Evolutionary conservation across 1,140 invertebrate genomes (phyloP).

Genomic region (Drosophila tsacasi): DNA sequence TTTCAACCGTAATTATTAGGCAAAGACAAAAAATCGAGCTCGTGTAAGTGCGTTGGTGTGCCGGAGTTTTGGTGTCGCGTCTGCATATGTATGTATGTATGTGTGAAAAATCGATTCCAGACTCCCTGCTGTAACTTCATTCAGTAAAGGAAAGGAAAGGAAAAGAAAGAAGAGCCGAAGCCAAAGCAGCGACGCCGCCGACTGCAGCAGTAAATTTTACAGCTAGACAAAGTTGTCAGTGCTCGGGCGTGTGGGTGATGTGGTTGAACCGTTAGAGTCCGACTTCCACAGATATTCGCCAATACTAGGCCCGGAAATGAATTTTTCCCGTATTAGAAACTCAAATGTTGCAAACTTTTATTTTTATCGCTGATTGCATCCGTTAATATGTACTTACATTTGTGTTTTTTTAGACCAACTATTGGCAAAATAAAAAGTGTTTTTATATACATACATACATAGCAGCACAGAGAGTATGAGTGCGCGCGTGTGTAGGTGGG

Average conservation of each 20-base stretch:
- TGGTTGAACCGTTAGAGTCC: slow-evolving; percentile 22
- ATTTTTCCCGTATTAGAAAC: slow-evolving; percentile 70
- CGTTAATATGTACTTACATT: slow-evolving; percentile 15
- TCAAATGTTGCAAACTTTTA: slow-evolving; percentile 63
- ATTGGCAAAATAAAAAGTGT: slow-evolving; percentile 49
- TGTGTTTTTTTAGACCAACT: slow-evolving; percentile 53
- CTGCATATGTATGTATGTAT: slow-evolving; percentile 48
- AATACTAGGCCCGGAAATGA: slow-evolving; percentile 66
- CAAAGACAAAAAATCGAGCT: slow-evolving; percentile 38
- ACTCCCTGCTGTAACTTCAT: slow-evolving; percentile 78
- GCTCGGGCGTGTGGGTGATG: slow-evolving; percentile 24
- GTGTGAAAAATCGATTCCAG: slow-evolving; percentile 79
- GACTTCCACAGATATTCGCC: slow-evolving; percentile 42
- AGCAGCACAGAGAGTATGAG: slow-evolving; percentile 38
- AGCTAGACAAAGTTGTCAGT: slow-evolving; percentile 68
- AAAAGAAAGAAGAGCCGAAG: slow-evolving; percentile 28
- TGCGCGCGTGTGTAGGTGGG: slow-evolving; percentile 16
- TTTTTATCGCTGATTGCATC: slow-evolving; percentile 45
- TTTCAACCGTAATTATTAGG: slow-evolving; percentile 60
- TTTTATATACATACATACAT: slow-evolving; percentile 44
- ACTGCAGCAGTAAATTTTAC: slow-evolving; percentile 66
- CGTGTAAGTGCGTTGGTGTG: slow-evolving; percentile 30
- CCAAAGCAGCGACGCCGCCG: slow-evolving; percentile 35
- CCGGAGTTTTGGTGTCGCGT: slow-evolving; percentile 25
- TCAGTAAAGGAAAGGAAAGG: slow-evolving; percentile 62